Evolutionary conservation across 2,797 vertebrate genomes (phyloP), one percentile per base, ranked within the genome.

Genomic region (Antennarius maculatus): DNA sequence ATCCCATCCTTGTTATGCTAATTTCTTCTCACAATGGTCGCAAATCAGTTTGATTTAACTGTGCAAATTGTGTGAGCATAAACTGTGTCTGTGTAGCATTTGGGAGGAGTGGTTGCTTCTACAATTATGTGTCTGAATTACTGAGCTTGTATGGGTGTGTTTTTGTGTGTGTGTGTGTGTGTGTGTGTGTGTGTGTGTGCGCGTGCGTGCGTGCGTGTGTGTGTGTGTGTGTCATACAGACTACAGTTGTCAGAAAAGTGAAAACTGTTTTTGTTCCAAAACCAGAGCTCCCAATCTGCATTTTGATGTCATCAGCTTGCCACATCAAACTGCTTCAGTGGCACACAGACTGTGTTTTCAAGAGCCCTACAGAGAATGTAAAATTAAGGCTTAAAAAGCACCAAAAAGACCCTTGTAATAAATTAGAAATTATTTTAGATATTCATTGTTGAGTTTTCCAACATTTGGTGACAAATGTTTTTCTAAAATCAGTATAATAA

Each of bases 41-140:
- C 86, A 91, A 91, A 92, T 91, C 90, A 92, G 88, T 89, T 91
- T 92, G 88, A 91, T 92, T 92, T 91, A 91, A 90, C 88, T 89
- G 85, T 89, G 88, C 83, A 90, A 92, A 90, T 82, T 88, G 77
- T 86, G 79, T 77, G 74, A 83, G 81, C 71, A 76, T 66, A 84
- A 60, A 69, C 71, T 60, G 61, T 69, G 66, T 61, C 64, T 77
- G 71, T 72, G 77, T 59, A 56, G 68, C 14, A 6, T 60, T 73
- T 67, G 63, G 61, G 68, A 72, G 74, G 82, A 82, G 83, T 83
- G 80, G 73, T 54, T 84, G 87, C 70, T 63, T 60, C 62, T 46
- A 73, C 69, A 75, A 69, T 68, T 82, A 62, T 79, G 69, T 74
- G 71, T 69, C 74, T 80, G 54, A 64, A 56, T 68, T 52, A 78